phyloP scores from a whole-genome alignment of 2,888 invertebrate genomes.

The Troglohyphantes excavatus region DNA sequence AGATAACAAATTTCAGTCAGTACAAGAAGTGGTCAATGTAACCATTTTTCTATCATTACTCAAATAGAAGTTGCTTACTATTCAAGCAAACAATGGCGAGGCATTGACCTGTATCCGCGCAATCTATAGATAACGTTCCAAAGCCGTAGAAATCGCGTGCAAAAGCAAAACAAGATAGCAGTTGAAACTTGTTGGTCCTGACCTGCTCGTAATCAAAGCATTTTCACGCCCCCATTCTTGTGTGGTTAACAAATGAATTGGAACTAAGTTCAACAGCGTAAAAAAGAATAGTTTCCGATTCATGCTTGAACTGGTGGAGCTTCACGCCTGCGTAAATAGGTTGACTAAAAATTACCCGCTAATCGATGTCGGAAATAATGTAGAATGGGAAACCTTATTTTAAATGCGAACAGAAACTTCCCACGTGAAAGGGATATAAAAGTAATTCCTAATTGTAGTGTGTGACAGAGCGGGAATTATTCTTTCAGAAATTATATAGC shows the following conservation, averaged over 20 bases:
- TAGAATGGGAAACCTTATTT: too few species aligned
- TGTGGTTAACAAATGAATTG: not conserved
- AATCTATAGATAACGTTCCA: not conserved
- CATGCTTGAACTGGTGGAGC: not conserved
- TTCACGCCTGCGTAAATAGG: not conserved
- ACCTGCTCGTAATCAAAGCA: not conserved
- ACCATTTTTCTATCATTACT: too few species aligned
- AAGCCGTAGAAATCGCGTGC: not conserved
- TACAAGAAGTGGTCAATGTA: too few species aligned
- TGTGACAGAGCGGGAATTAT: too few species aligned
- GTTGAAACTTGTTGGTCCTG: slow-evolving; percentile 9
- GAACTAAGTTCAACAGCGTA: not conserved
- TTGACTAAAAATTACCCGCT: too few species aligned
- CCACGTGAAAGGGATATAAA: too few species aligned
- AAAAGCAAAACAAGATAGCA: not conserved
- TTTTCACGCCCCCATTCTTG: slow-evolving; percentile 9
- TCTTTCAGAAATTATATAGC: too few species aligned
- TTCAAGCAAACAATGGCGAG: not conserved
- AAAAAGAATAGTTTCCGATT: slow-evolving; percentile 4
- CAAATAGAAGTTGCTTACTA: not conserved
- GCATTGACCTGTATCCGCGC: not conserved
- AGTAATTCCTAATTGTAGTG: too few species aligned
- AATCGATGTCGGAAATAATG: too few species aligned
- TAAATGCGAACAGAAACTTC: too few species aligned
- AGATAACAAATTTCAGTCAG: too few species aligned